A percentile compares a stretch with the other conserved stretches of the same genome.
These are phyloP conservation scores for Pteronura brasiliensis DNA, from an alignment of 2,113 vertebrate genomes.

Conservation along the genomic window DNA sequence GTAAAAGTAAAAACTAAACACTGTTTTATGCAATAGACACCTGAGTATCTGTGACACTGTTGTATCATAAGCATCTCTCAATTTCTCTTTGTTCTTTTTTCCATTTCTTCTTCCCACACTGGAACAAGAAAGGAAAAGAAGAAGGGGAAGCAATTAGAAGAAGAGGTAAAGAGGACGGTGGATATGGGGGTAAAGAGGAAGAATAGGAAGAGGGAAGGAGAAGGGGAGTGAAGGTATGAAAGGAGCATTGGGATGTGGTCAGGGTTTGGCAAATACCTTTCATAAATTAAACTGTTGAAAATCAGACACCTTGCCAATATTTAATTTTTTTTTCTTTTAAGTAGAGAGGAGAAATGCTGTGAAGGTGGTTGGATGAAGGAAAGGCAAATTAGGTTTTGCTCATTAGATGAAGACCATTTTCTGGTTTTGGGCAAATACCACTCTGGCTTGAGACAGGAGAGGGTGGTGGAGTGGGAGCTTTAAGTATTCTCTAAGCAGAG, in stretches of 20 bases:
- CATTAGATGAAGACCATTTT: slow-evolving; percentile 16
- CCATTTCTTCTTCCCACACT: background rate
- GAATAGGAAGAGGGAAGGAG: background rate
- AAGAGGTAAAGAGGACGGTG: background rate
- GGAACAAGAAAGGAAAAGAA: background rate
- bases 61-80: rapidly evolving
- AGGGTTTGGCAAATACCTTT: rapidly evolving
- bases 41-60: background rate
- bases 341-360: background rate
- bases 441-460: background rate
- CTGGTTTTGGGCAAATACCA: background rate
- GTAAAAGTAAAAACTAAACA: background rate
- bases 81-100: background rate
- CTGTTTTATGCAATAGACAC: background rate
- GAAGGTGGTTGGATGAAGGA: background rate
- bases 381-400: background rate
- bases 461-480: background rate
- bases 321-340: background rate
- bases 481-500: slow-evolving; percentile 21
- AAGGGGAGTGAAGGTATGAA: rapidly evolving
- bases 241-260: rapidly evolving
- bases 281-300: background rate
- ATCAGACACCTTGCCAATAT: background rate
- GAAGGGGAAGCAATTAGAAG: background rate
- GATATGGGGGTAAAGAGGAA: background rate